Base-by-base conservation (phyloP, 1,140 invertebrate species). In the Cherax destructor region DNA sequence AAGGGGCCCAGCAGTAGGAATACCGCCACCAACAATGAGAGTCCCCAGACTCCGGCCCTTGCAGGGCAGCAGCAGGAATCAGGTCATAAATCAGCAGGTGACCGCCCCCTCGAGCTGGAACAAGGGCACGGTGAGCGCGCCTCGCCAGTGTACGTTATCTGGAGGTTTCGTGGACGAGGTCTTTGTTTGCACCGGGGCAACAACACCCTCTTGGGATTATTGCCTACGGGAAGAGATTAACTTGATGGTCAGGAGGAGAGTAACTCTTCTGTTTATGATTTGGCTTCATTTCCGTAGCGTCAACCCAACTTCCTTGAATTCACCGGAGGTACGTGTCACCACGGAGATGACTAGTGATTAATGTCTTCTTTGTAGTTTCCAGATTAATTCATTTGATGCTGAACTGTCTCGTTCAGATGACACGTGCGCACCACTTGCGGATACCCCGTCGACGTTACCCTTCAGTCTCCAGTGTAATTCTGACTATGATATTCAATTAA, bases 71-170 rank as follows among this genome's bases (percentile, higher is more conserved):
- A 74, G 69, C 24, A 74, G 69, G 30, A 74, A 9, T 18, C n/a
- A 74, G 30, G 69, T 9, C 24, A 74, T 74, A 74, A 74, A 30
- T 65, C 61, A 65, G 61, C 61, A 65, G 61, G 61, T 65, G 61
- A 65, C 61, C 61, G 61, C 61, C 61, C 61, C 61, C 61, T 65
- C 61, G 61, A n/a, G 61, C 61, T 65, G 18, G 61, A 65, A 65
- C 61, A 30, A 74, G 69, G 24, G 69, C 9, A 74, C 69, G 69
- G 30, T 74, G n/a, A 74, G n/a, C 65, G 65, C 21, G 21, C 13
- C 13, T 59, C 61, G 61, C 61, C 61, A 65, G 61, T 65, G 61
- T 74, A 74, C 69, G 69, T 74, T 74, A 74, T 74, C 69, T 74
- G 69, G 69, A 74, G n/a, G n/a, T 24, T 16, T 30, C 69, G n/a